Evolutionary conservation across 2,888 invertebrate species (phyloP).

Genomic region (Zaprionus lineosus): DNA sequence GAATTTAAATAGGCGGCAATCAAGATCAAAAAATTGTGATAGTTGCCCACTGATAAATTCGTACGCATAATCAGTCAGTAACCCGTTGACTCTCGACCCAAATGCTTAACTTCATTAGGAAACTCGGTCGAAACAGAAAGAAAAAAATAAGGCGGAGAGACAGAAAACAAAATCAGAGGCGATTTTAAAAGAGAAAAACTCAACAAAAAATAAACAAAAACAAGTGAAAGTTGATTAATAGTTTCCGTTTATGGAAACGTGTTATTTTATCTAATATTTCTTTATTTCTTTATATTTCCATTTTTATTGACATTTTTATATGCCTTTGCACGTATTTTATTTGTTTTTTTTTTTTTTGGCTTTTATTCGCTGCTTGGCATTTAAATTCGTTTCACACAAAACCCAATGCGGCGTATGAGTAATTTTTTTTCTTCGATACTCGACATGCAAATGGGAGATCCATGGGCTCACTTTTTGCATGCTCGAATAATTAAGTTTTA

Average conservation of each 20-base stretch:
- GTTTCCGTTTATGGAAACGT: slow-evolving; percentile 63
- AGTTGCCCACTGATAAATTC: no score
- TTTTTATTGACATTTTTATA: neutral
- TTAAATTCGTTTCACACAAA: slow-evolving; percentile 43
- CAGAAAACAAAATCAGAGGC: slow-evolving; percentile 8
- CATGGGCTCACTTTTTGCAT: slow-evolving; percentile 54
- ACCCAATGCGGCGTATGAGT: slow-evolving; percentile 41
- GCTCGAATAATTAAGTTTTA: slow-evolving; percentile 40
- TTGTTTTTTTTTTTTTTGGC: neutral
- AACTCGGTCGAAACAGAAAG: no score
- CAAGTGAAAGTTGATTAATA: slow-evolving; percentile 73
- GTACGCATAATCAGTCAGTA: slow-evolving; percentile 44
- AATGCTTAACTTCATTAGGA: slow-evolving; percentile 30
- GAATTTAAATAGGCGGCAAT: slow-evolving; percentile 19
- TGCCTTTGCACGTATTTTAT: neutral
- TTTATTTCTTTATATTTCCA: neutral
- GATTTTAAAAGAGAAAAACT: slow-evolving; percentile 4
- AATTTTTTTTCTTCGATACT: slow-evolving; percentile 18
- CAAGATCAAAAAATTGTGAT: slow-evolving; percentile 17
- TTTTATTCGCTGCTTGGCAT: neutral
- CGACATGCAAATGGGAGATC: slow-evolving; percentile 29
- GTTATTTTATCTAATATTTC: slow-evolving; percentile 10
- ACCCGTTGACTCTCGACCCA: slow-evolving; percentile 32
- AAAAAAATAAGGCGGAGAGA: slow-evolving; percentile 3
- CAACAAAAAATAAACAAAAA: slow-evolving; percentile 13